A percentile compares a stretch with the other conserved stretches of the same genome.
phyloP scores from a whole-genome alignment of 1,140 invertebrate species.

The Trialeurodes vaporariorum region DNA sequence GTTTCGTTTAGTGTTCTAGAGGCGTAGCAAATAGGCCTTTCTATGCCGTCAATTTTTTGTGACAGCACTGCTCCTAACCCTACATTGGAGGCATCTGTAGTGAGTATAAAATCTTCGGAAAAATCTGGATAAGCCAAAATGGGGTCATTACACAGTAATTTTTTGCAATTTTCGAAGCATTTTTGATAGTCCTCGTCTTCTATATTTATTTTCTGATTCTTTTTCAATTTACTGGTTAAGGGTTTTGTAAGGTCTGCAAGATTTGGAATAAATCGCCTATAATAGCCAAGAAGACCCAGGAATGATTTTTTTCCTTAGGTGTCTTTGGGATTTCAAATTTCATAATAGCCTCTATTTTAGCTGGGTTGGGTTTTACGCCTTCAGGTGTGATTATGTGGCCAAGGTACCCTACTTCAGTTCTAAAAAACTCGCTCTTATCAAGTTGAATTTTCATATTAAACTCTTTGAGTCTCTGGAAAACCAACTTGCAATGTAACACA shows the following conservation, averaged over 20 bases:
- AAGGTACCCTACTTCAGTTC: slow-evolving; percentile 29
- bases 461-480: slow-evolving; percentile 22
- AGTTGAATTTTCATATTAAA: slow-evolving; percentile 22
- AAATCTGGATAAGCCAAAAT: slow-evolving; percentile 32
- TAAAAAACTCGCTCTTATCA: slow-evolving; percentile 25
- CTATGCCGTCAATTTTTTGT: slow-evolving; percentile 25
- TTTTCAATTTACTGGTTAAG: slow-evolving; percentile 24
- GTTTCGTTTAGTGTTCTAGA: slow-evolving; percentile 22
- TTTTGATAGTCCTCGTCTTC: background rate
- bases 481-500: slow-evolving; percentile 15
- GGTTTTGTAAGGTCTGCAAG: slow-evolving; percentile 27
- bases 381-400: slow-evolving; percentile 28
- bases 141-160: slow-evolving; percentile 29
- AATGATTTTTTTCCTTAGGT: slow-evolving; percentile 29
- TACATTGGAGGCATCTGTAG: slow-evolving; percentile 28
- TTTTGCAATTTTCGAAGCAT: slow-evolving; percentile 32
- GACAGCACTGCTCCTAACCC: slow-evolving; percentile 27
- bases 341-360: slow-evolving; percentile 28
- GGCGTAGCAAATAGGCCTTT: slow-evolving; percentile 27
- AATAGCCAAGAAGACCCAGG: slow-evolving; percentile 31
- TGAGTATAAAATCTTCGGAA: slow-evolving; percentile 26
- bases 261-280: slow-evolving; percentile 30
- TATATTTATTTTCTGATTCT: slow-evolving; percentile 13
- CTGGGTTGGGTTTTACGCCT: slow-evolving; percentile 29
- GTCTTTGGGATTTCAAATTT: slow-evolving; percentile 34